These are phyloP conservation scores for Saxidomus purpurata DNA, from an alignment of 1,140 invertebrate genomes.

Conservation along the genomic window DNA sequence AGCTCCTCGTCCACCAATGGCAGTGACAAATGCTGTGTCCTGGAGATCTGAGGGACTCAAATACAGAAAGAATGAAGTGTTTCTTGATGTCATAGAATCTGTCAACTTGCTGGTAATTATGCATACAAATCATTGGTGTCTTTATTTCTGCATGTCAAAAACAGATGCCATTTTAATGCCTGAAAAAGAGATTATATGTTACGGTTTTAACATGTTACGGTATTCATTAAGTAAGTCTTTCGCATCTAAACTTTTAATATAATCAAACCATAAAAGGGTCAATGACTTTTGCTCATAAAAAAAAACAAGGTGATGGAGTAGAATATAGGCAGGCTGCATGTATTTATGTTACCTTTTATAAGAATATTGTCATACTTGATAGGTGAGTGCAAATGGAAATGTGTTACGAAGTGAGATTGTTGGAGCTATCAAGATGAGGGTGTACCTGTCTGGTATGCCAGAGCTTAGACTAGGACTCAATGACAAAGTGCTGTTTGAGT, in stretches of 20 bases:
- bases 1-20: constrained; percentile 98
- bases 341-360: no score
- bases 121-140: no score
- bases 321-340: no score
- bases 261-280: no score
- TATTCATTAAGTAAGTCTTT: no score
- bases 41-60: constrained; percentile 99
- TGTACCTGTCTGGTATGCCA: constrained; percentile 99
- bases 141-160: no score
- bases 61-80: constrained; percentile 99
- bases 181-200: no score
- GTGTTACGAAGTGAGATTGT: constrained; percentile 99
- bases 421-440: constrained; percentile 99
- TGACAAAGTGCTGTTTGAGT: constrained; percentile 99
- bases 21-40: constrained; percentile 99
- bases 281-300: no score
- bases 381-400: constrained; percentile 99
- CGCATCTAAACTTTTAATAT: no score
- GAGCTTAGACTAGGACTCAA: constrained; percentile 99
- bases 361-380: constrained; percentile 14
- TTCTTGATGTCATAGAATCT: constrained; percentile 99
- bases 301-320: no score
- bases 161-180: no score
- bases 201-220: no score
- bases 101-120: constrained; percentile 95